Conservation (phyloP, 2,113 vertebrate genomes). For the Sylvicapra grimmia region DNA sequence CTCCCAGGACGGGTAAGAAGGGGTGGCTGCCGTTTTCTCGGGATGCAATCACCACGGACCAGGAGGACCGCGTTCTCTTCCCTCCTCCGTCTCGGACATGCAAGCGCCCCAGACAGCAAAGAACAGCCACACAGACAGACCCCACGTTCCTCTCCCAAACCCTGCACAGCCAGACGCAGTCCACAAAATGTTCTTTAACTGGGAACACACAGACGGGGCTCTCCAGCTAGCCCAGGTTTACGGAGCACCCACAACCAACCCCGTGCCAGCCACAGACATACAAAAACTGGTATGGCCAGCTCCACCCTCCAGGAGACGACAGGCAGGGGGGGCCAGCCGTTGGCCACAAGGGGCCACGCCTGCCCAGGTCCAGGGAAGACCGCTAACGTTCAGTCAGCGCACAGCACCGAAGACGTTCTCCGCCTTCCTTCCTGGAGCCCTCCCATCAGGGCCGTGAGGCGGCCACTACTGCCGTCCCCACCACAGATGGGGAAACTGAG, state of each 20-base stretch:
- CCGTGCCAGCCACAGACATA: background rate
- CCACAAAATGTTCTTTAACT: background rate
- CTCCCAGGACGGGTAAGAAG: background rate
- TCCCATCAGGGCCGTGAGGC: accelerated
- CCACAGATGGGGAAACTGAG: background rate
- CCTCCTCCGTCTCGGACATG: accelerated
- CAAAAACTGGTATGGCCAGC: background rate
- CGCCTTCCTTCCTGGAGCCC: accelerated
- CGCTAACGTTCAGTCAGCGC: accelerated
- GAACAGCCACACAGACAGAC: background rate
- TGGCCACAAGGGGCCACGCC: accelerated
- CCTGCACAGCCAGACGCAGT: accelerated
- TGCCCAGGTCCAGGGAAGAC: accelerated
- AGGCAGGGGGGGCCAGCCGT: background rate
- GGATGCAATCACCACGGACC: background rate
- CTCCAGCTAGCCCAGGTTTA: too few relatives aligned
- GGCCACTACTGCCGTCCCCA: accelerated
- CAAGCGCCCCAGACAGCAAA: background rate
- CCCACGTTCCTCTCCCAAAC: background rate
- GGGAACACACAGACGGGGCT: background rate
- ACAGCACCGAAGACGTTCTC: accelerated
- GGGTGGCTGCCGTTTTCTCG: background rate
- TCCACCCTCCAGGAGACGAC: background rate
- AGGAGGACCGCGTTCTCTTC: background rate
- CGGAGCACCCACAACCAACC: background rate